phyloP scores from a whole-genome alignment of 2,113 vertebrate species.

The Lichenostomus cassidix region DNA sequence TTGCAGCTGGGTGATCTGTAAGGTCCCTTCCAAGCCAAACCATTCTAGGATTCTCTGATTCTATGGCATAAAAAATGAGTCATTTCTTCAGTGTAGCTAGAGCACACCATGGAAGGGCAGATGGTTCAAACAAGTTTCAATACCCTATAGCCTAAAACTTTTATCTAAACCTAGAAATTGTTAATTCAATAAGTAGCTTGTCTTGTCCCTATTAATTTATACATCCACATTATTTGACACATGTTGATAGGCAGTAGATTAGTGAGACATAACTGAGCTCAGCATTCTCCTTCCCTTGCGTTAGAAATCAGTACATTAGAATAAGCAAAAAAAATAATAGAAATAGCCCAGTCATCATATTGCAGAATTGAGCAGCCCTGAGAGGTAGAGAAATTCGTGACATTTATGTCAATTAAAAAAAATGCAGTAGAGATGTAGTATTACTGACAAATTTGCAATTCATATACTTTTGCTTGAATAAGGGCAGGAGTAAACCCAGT shows the following conservation, averaged over 20 bases:
- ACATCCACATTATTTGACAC: background rate
- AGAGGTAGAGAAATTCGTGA: background rate
- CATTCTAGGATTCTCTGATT: background rate
- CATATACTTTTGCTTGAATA: background rate
- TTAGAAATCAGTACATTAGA: background rate
- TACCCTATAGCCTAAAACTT: background rate
- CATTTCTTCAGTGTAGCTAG: background rate
- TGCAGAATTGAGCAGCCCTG: background rate
- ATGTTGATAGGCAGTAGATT: background rate
- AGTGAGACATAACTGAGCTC: background rate
- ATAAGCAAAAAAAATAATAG: background rate
- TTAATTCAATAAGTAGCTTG: background rate
- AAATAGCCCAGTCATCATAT: fast-evolving
- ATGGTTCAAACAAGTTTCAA: background rate
- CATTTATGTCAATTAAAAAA: background rate
- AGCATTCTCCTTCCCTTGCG: background rate
- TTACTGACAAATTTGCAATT: background rate
- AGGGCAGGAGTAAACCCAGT: background rate
- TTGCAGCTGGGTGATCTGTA: background rate
- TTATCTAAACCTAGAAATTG: background rate
- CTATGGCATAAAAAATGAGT: background rate
- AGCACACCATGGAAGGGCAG: background rate
- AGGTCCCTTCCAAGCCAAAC: background rate
- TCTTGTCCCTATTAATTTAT: background rate
- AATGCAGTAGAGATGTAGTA: background rate